Conservation (phyloP, 2,888 invertebrate genomes). For the Neria commutata region DNA sequence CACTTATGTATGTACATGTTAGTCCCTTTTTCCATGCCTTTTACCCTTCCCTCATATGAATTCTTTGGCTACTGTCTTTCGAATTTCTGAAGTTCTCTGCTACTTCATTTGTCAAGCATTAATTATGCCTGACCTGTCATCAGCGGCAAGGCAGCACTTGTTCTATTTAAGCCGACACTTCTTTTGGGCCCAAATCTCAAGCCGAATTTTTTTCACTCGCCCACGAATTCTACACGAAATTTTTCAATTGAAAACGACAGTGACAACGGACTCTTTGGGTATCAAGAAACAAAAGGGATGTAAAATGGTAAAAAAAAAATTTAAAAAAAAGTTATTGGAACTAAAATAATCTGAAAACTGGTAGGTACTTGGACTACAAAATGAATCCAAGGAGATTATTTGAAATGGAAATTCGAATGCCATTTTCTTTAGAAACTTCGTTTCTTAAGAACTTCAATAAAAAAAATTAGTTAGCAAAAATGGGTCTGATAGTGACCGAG, state of each 20-base stretch:
- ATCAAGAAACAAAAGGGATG: not conserved
- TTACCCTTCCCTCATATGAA: too few species aligned
- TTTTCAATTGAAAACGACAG: not conserved
- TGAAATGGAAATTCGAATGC: not conserved
- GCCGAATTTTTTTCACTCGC: not conserved
- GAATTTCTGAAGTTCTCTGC: too few species aligned
- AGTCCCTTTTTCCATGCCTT: too few species aligned
- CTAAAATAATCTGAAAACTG: not conserved
- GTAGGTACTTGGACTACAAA: too few species aligned
- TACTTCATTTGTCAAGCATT: conserved; percentile 1
- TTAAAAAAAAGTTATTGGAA: not conserved
- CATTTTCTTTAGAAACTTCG: not conserved
- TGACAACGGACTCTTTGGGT: conserved; percentile 3
- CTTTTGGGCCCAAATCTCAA: not conserved
- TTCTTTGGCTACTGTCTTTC: too few species aligned
- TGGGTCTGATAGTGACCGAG: too few species aligned
- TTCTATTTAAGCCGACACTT: conserved; percentile 6
- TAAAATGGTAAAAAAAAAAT: too few species aligned
- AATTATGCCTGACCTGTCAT: too few species aligned
- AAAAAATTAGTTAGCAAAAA: too few species aligned
- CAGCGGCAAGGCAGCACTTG: too few species aligned
- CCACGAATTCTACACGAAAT: not conserved
- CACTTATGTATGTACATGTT: too few species aligned
- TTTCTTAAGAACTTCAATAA: not conserved
- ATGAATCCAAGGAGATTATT: not conserved